Evolutionary conservation across 2,113 vertebrate genomes (phyloP).

Genomic region (Corythaixoides concolor): DNA sequence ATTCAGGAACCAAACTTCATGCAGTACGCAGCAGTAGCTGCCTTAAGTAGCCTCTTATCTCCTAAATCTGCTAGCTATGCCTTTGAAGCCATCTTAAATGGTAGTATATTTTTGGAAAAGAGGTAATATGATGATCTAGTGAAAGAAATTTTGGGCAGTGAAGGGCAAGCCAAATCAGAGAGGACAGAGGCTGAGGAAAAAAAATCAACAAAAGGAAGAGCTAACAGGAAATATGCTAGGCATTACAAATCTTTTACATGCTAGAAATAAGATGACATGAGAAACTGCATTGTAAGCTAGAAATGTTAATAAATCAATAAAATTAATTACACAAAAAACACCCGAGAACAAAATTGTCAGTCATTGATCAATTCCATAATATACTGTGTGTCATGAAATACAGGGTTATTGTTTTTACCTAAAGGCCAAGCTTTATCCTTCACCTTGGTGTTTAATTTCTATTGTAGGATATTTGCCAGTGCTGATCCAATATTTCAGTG

Average conservation of each 20-base stretch:
- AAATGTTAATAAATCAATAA: constrained; percentile 6
- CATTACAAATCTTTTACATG: not conserved
- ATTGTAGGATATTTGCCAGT: not conserved
- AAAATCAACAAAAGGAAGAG: not conserved
- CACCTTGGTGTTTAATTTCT: not conserved
- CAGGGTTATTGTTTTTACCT: not conserved
- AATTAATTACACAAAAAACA: not conserved
- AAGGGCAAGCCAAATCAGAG: not conserved
- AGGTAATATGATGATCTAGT: not conserved
- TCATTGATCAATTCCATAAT: not conserved
- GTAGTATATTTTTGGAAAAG: not conserved
- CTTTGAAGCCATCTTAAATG: not conserved
- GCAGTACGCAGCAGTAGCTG: not conserved
- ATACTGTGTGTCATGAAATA: not conserved
- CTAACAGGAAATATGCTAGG: not conserved
- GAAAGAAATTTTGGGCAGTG: not conserved
- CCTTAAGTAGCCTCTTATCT: not conserved
- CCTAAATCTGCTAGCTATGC: not conserved
- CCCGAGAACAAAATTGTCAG: not conserved
- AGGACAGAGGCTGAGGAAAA: not conserved
- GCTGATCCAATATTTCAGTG: not conserved
- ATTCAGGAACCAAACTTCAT: not conserved
- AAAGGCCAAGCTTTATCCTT: not conserved
- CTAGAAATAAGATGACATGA: not conserved
- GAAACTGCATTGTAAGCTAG: not conserved